Evolutionary conservation across 92 coral and sea anemone species (phyloP).

Genomic region (Scolanthus callimorphus): DNA sequence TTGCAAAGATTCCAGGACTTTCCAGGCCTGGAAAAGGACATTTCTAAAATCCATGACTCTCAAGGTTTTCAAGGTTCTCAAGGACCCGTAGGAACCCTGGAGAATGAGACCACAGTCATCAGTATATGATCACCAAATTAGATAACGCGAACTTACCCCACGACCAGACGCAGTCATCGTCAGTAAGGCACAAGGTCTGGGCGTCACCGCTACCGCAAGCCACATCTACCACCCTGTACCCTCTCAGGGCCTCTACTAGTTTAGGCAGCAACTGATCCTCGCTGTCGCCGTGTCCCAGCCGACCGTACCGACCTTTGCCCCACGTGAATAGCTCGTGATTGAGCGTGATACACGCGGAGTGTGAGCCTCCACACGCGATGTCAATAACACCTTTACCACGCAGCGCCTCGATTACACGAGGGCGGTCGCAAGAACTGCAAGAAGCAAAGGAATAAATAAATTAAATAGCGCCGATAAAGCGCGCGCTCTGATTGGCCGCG

Average conservation of each 20-base stretch:
- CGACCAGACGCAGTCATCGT: conserved; percentile 96
- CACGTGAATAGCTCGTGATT: conserved; percentile 90
- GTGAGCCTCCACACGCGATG: conserved; percentile 94
- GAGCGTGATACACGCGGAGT: conserved; percentile 83
- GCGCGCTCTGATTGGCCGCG: no score
- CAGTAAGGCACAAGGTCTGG: conserved; percentile 95
- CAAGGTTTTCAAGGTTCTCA: no score
- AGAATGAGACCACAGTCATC: no score
- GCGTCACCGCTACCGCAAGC: conserved; percentile 99
- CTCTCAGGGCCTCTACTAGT: conserved; percentile 86
- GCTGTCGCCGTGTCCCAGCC: conserved; percentile 96
- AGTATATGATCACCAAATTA: no score
- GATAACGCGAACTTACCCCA: conserved; percentile 70
- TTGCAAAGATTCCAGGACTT: no score
- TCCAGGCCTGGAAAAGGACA: no score
- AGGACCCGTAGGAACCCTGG: no score
- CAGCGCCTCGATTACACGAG: conserved; percentile 82
- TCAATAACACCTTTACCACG: conserved; percentile 84
- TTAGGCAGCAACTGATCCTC: conserved; percentile 91
- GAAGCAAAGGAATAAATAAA: no score
- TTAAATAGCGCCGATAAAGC: no score
- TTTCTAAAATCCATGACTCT: no score
- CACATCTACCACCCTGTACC: conserved; percentile 85
- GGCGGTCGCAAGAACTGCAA: conserved; percentile 83
- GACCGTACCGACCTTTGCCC: conserved; percentile 98